Conservation (phyloP, 2,888 invertebrate species). For the Cataglyphis albicans region DNA sequence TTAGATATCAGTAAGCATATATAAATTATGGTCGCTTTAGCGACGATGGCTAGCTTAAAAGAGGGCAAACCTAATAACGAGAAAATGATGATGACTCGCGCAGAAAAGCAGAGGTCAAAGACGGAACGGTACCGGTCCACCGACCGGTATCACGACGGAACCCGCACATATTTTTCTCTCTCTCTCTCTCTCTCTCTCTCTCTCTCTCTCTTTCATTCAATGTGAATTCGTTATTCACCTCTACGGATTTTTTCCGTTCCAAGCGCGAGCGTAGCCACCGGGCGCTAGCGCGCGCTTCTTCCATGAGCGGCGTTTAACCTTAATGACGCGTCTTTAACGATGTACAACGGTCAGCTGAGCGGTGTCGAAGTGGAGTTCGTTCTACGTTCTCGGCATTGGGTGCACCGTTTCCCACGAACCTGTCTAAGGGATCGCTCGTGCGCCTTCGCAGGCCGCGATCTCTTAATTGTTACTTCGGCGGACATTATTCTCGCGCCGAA, state of each 20-base stretch:
- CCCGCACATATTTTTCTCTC: conserved; percentile 7
- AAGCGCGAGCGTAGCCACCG: conserved; percentile 71
- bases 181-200: conserved; percentile 1
- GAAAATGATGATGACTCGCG: conserved; percentile 66
- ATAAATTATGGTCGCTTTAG: conserved; percentile 7
- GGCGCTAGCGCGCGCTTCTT: conserved; percentile 75
- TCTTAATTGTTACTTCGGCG: conserved; percentile 78
- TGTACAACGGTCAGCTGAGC: conserved; percentile 78
- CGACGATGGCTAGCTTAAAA: conserved; percentile 28
- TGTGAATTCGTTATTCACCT: conserved; percentile 73
- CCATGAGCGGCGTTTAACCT: conserved; percentile 81
- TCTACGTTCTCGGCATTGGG: conserved; percentile 73
- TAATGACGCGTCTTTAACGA: conserved; percentile 86
- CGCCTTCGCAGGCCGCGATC: conserved; percentile 74
- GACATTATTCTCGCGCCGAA: conserved; percentile 43
- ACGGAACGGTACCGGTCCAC: conserved; percentile 56
- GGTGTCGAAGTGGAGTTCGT: conserved; percentile 64
- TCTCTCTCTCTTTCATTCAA: conserved; percentile 27
- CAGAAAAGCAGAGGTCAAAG: conserved; percentile 65
- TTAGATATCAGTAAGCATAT: conserved; percentile 15
- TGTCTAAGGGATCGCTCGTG: conserved; percentile 66
- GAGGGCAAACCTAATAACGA: conserved; percentile 48
- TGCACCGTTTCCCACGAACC: conserved; percentile 85
- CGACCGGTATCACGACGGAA: conserved; percentile 44
- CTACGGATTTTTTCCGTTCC: conserved; percentile 65